These are phyloP conservation scores for Tuta absoluta DNA, from an alignment of 2,888 invertebrate genomes.

Conservation along the genomic window DNA sequence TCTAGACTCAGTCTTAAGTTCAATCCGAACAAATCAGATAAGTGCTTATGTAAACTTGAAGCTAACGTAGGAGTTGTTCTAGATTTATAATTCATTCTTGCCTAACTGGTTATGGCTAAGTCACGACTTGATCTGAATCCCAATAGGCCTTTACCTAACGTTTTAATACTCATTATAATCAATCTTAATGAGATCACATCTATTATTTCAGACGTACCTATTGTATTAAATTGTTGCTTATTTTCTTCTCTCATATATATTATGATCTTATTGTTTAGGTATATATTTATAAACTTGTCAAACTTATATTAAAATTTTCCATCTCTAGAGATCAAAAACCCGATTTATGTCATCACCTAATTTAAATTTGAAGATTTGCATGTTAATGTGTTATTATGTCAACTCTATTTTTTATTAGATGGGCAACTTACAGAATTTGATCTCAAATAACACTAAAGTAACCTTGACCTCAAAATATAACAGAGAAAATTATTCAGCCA, in stretches of 20 bases:
- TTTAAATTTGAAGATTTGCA: background rate
- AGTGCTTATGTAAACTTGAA: constrained; percentile 10
- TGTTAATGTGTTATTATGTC: background rate
- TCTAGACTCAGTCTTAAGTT: constrained; percentile 6
- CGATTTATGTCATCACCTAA: background rate
- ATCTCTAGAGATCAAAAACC: background rate
- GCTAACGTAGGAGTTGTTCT: constrained; percentile 18
- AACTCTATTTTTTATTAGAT: background rate
- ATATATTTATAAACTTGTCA: too few species aligned
- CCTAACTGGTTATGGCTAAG: constrained; percentile 18
- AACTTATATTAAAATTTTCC: background rate
- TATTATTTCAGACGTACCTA: too few species aligned
- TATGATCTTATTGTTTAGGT: background rate
- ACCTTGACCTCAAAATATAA: background rate
- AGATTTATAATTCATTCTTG: constrained; percentile 20
- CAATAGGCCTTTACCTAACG: constrained; percentile 7
- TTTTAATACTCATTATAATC: background rate
- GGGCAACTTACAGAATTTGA: background rate
- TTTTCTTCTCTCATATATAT: too few species aligned
- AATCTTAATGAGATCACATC: background rate
- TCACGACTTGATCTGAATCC: constrained; percentile 18
- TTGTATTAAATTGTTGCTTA: too few species aligned
- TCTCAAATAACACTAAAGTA: background rate
- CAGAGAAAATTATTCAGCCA: too few species aligned
- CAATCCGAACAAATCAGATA: constrained; percentile 10